phyloP scores from a whole-genome alignment of 1,140 invertebrate species.

The Drosophila cardini region DNA sequence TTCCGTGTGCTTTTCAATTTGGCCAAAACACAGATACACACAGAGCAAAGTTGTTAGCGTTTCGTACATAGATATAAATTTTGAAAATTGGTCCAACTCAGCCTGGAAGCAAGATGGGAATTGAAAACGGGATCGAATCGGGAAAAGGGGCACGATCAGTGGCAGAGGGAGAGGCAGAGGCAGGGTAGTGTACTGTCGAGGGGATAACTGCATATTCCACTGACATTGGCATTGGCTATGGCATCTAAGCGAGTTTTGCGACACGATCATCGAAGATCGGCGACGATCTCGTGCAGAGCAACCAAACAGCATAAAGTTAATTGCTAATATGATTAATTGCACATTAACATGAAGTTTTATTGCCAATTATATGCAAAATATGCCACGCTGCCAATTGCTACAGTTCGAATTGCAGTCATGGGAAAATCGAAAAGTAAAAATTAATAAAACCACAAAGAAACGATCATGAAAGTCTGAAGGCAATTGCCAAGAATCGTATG shows the following conservation, averaged over 20 bases:
- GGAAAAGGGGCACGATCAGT: not conserved
- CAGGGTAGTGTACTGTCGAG: not conserved
- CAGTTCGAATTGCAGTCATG: constrained; percentile 41
- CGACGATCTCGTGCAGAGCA: constrained; percentile 74
- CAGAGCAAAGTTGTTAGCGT: constrained; percentile 62
- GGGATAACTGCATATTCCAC: constrained; percentile 11
- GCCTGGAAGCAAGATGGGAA: constrained; percentile 47
- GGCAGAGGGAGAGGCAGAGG: not conserved
- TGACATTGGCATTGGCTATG: constrained; percentile 40
- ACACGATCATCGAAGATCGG: constrained; percentile 56
- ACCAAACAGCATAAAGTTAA: constrained; percentile 82
- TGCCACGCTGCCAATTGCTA: constrained; percentile 63
- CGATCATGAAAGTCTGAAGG: not conserved
- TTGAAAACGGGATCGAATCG: constrained; percentile 34
- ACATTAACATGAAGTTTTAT: constrained; percentile 84
- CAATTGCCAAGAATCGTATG: not conserved
- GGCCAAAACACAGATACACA: constrained; percentile 36
- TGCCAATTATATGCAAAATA: constrained; percentile 80
- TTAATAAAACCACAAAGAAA: not conserved
- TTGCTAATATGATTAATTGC: constrained; percentile 84
- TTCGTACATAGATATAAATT: constrained; percentile 79
- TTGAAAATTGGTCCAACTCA: constrained; percentile 72
- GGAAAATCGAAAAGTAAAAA: constrained; percentile 34
- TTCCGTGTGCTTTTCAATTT: constrained; percentile 78
- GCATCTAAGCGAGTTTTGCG: constrained; percentile 63